Percentiles rank a stretch among this genome's conserved stretches.
Evolutionary conservation across 2,113 vertebrate species (phyloP).

Genomic region (Terrapene triunguis): DNA sequence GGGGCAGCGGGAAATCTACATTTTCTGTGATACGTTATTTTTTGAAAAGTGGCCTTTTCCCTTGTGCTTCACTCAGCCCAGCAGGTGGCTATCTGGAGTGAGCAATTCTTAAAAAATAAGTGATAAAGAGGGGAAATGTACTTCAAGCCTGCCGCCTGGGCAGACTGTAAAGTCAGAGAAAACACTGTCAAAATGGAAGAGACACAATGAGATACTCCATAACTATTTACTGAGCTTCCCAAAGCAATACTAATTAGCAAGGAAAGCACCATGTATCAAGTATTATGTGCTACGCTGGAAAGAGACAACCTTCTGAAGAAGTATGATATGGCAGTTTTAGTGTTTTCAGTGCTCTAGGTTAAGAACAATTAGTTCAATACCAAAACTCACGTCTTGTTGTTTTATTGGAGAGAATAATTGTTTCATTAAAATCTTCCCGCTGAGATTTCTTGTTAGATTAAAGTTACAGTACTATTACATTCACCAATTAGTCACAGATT

Average conservation of each 20-base stretch:
- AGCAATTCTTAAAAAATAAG: not conserved
- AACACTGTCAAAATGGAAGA: not conserved
- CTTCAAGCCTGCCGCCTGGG: not conserved
- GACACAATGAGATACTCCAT: not conserved
- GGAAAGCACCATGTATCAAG: not conserved
- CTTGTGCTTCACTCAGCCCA: not conserved
- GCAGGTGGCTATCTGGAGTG: not conserved
- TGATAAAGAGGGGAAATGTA: not conserved
- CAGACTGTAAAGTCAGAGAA: not conserved
- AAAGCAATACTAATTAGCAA: not conserved
- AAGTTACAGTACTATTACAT: not conserved
- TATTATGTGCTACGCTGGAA: not conserved
- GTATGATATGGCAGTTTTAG: not conserved
- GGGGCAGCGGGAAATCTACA: not conserved
- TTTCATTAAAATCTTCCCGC: slow-evolving; percentile 20
- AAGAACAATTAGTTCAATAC: slow-evolving; percentile 45
- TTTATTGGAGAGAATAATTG: slow-evolving; percentile 42
- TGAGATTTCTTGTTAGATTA: slow-evolving; percentile 10
- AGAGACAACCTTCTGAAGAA: not conserved
- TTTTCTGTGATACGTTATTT: not conserved
- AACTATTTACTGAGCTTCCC: not conserved
- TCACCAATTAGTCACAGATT: not conserved
- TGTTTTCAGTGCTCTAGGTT: not conserved
- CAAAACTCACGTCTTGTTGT: slow-evolving; percentile 24
- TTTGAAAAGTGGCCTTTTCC: not conserved